Evolutionary conservation across 1,140 invertebrate genomes (phyloP).

Genomic region (Branchinecta lynchi): DNA sequence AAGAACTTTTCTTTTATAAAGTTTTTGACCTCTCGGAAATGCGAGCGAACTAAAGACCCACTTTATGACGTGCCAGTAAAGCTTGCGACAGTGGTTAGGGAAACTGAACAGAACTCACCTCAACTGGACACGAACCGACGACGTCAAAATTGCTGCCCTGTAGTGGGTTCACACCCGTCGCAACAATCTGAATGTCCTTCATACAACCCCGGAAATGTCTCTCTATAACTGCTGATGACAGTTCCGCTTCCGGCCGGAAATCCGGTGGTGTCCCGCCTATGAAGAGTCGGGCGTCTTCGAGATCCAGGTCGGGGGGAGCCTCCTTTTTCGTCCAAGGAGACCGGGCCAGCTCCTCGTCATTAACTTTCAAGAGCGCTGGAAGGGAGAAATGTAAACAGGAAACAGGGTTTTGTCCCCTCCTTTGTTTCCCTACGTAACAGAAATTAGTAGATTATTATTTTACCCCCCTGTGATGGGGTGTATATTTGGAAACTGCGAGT

Average conservation of each 20-base stretch:
- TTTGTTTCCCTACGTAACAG: no score
- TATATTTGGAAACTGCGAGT: no score
- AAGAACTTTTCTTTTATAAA: no score
- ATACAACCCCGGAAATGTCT: slow-evolving; percentile 62
- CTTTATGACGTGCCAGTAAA: no score
- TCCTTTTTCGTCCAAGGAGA: slow-evolving; percentile 38
- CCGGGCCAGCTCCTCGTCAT: slow-evolving; percentile 47
- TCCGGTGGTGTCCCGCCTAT: slow-evolving; percentile 65
- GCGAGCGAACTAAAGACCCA: no score
- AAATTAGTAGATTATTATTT: no score
- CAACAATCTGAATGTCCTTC: slow-evolving; percentile 54
- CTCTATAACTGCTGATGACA: slow-evolving; percentile 30
- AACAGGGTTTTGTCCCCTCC: no score
- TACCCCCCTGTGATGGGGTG: no score
- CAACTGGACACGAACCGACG: slow-evolving; percentile 51
- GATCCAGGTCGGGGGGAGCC: slow-evolving; percentile 45
- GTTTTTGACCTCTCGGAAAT: no score
- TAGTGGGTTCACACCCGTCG: slow-evolving; percentile 47
- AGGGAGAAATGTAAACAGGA: no score
- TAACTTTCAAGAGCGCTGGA: slow-evolving; percentile 43
- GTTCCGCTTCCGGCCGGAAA: slow-evolving; percentile 30
- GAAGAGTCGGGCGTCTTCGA: slow-evolving; percentile 36
- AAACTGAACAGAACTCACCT: no score
- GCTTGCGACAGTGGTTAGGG: no score
- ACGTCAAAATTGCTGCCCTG: slow-evolving; percentile 53